A percentile compares a stretch with the other conserved stretches of the same genome.
phyloP scores from a whole-genome alignment of 2,797 vertebrate species.

The Chloroceryle inda region DNA sequence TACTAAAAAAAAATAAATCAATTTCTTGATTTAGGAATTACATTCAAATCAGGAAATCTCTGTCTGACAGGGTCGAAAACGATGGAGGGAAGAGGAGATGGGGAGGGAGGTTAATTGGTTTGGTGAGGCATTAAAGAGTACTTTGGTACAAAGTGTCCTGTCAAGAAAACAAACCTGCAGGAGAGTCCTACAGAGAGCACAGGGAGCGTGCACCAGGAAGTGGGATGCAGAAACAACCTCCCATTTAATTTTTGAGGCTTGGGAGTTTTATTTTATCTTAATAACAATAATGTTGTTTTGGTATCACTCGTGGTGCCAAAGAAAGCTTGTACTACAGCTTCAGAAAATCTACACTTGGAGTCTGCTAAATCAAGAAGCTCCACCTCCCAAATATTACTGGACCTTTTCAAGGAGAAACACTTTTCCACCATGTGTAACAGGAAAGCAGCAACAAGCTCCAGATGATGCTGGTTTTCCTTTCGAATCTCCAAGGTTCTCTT shows the following conservation, averaged over 20 bases:
- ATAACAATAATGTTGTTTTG: neutral
- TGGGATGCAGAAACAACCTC: neutral
- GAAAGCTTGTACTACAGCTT: neutral
- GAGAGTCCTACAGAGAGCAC: neutral
- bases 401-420: neutral
- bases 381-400: neutral
- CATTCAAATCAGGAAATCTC: neutral
- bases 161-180: neutral
- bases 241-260: neutral
- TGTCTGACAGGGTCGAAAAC: neutral
- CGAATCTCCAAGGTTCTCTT: neutral
- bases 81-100: neutral
- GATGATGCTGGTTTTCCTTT: neutral
- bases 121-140: neutral
- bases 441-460: neutral
- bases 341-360: neutral
- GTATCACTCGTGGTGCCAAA: neutral
- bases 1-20: neutral
- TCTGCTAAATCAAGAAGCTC: neutral
- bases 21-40: neutral
- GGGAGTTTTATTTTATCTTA: neutral
- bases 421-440: neutral
- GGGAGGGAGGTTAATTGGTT: neutral
- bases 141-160: neutral
- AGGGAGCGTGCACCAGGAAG: fast-evolving